These are phyloP conservation scores for Drosophila truncata DNA, from an alignment of 1,140 invertebrate species.

Conservation along the genomic window DNA sequence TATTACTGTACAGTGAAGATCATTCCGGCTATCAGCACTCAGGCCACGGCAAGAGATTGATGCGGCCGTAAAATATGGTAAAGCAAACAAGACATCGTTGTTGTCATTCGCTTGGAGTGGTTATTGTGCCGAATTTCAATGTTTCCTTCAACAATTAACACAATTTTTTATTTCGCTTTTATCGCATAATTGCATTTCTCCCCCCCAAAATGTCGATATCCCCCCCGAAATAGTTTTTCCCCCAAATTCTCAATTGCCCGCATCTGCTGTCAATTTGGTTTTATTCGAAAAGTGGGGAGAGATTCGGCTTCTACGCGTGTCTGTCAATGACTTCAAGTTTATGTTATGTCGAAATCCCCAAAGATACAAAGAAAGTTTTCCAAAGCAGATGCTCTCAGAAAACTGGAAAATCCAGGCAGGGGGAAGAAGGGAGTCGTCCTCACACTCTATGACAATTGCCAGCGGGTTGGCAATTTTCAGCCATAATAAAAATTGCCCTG, in stretches of 20 bases:
- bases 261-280: constrained; percentile 51
- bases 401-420: background rate
- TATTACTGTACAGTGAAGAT: constrained; percentile 47
- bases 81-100: constrained; percentile 39
- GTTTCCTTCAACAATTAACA: constrained; percentile 61
- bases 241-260: constrained; percentile 67
- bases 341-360: constrained; percentile 56
- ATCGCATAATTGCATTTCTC: constrained; percentile 70
- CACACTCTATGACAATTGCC: constrained; percentile 51
- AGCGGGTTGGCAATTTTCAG: constrained; percentile 45
- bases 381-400: constrained; percentile 31
- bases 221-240: constrained; percentile 37
- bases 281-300: constrained; percentile 27
- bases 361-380: constrained; percentile 4
- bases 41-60: constrained; percentile 58
- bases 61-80: constrained; percentile 53
- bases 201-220: constrained; percentile 12
- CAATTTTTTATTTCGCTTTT: constrained; percentile 74
- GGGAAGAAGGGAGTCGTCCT: background rate
- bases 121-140: constrained; percentile 21
- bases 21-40: constrained; percentile 70
- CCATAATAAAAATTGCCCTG: constrained; percentile 46
- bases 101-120: constrained; percentile 16
- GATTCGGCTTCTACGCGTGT: constrained; percentile 52
- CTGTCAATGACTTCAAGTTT: constrained; percentile 72